Evolutionary conservation across 1,140 invertebrate species (phyloP), one percentile per base, ranked within the genome.

Genomic region (Lepidurus couesii): DNA sequence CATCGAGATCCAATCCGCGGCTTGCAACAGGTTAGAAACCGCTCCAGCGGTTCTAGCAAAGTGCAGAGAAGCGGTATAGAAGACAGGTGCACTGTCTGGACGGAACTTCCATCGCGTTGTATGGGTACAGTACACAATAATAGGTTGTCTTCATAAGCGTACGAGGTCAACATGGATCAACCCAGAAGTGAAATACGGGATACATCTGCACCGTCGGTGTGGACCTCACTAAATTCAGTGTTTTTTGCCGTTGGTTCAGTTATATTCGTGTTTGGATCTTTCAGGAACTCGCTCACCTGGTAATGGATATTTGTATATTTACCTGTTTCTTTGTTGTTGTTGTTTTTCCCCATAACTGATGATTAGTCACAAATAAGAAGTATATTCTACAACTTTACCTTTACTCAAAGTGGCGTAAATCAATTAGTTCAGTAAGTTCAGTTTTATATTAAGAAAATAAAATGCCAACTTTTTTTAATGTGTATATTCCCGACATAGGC

Each of bases 211-310:
- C 26, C 44, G 2, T 43, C 26, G 16, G 8, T 42, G 11, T 42
- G 34, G 26, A 73, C 47, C 47, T 44, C 47, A 10, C n/a, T 45
- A n/a, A 47, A 44, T 44, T 26, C 43, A 42, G 76, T 34, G n/a
- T 21, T 47, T 11, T 34, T 47, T 11, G 42, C 44, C 10, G 44
- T 43, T 47, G 45, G 34, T 77, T 77, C 34, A 10, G 44, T 77
- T 16, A 77, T 45, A 21, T 45, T 26, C 16, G 43, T 47, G 21
- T 65, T 65, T 16, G 53, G 53, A 13, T 65, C 44, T n/a, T 74
- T 74, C 77, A 47, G 77, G 16, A 75, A 78, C 21, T 75, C 42
- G 24, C 65, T 44, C 16, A 78, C 74, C 24, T 78, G n/a, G 75
- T 75, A 75, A 75, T 16, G n/a, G 21, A 75, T 6, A 24, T 13